phyloP scores from a whole-genome alignment of 2,888 invertebrate species.

The Dryadula phaetusa region DNA sequence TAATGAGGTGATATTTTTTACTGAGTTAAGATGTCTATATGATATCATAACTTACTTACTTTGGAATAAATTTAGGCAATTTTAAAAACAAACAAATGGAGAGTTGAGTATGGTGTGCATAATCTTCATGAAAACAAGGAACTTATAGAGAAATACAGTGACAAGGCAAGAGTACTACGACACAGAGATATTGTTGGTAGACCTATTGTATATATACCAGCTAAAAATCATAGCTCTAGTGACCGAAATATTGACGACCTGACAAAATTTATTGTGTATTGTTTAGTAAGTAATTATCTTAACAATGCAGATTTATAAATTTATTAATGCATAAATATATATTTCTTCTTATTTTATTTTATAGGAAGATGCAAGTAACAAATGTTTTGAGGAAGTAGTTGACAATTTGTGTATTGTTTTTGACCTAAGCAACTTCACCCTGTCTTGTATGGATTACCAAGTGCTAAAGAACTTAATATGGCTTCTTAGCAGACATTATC shows the following conservation, averaged over 20 bases:
- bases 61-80: no score
- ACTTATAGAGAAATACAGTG: slow-evolving; percentile 83
- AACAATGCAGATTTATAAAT: neutral
- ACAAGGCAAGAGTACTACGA: slow-evolving; percentile 87
- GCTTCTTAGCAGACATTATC: slow-evolving; percentile 90
- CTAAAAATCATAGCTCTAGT: slow-evolving; percentile 89
- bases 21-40: neutral
- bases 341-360: slow-evolving; percentile 38
- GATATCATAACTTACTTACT: no score
- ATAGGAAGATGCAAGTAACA: slow-evolving; percentile 90
- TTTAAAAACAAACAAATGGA: slow-evolving; percentile 92
- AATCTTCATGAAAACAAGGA: slow-evolving; percentile 82
- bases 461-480: slow-evolving; percentile 91
- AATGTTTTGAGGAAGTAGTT: slow-evolving; percentile 91
- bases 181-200: slow-evolving; percentile 89
- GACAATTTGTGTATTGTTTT: slow-evolving; percentile 92
- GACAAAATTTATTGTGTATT: slow-evolving; percentile 91
- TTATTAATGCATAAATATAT: neutral
- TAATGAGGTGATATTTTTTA: neutral
- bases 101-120: slow-evolving; percentile 88
- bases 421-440: slow-evolving; percentile 89
- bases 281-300: slow-evolving; percentile 82
- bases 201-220: slow-evolving; percentile 91
- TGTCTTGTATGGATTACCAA: slow-evolving; percentile 92
- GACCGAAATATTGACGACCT: slow-evolving; percentile 90